A percentile compares a stretch with the other conserved stretches of the same genome.
Conservation (phyloP, 1,140 invertebrate genomes). For the Tetramorium parvispinum region DNA sequence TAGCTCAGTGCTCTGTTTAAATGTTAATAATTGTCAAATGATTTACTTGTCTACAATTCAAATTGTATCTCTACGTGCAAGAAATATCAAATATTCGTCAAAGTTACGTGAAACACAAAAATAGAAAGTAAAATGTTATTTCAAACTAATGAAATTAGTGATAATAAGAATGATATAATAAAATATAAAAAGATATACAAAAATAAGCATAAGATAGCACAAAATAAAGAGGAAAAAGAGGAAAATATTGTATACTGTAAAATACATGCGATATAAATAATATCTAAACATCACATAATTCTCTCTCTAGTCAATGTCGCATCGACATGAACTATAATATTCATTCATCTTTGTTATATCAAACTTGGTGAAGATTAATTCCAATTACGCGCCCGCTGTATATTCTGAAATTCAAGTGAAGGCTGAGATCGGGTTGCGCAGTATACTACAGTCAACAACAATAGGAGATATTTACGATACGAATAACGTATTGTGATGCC, state of each 20-base stretch:
- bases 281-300: not conserved
- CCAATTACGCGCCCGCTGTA: conserved; percentile 54
- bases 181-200: not conserved
- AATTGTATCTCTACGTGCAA: not conserved
- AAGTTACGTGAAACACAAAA: not conserved
- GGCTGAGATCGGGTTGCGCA: conserved; percentile 38
- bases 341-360: conserved; percentile 65
- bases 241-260: not conserved
- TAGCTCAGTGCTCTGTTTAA: not conserved
- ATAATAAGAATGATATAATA: not conserved
- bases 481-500: not conserved
- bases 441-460: conserved; percentile 27
- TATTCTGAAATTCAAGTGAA: conserved; percentile 60
- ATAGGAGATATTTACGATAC: conserved; percentile 43
- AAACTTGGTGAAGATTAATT: conserved; percentile 63
- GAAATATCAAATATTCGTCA: not conserved
- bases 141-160: not conserved
- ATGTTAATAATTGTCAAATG: not conserved
- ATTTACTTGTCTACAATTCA: not conserved
- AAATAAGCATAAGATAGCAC: not conserved
- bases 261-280: not conserved
- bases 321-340: conserved; percentile 16
- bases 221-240: not conserved
- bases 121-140: not conserved
- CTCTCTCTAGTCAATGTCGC: conserved; percentile 10